These are phyloP conservation scores for Laticauda laticaudata DNA, from an alignment of 2,113 vertebrate species.

Conservation along the genomic window DNA sequence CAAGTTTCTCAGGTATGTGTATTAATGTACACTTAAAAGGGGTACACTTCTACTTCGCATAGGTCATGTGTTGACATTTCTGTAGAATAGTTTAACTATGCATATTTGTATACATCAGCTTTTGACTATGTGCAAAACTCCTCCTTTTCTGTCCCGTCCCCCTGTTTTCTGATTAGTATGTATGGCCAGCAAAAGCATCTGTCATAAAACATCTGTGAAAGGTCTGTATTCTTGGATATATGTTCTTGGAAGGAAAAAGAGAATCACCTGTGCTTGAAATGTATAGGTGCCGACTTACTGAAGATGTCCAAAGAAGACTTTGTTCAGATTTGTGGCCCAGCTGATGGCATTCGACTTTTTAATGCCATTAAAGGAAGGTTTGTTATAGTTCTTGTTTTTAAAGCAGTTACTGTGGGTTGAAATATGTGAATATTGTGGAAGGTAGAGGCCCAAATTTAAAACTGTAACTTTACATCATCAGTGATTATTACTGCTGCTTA, in stretches of 20 bases:
- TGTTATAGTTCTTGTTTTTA: conserved; percentile 49
- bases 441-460: background rate
- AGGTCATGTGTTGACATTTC: background rate
- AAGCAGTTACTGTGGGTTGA: background rate
- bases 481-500: background rate
- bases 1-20: conserved; percentile 87
- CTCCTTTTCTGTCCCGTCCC: background rate
- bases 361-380: conserved; percentile 93
- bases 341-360: conserved; percentile 93
- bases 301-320: conserved; percentile 92
- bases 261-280: conserved; percentile 42
- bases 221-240: conserved; percentile 19
- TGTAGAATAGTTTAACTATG: background rate
- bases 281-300: conserved; percentile 86
- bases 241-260: conserved; percentile 20
- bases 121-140: background rate
- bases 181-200: background rate
- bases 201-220: conserved; percentile 22
- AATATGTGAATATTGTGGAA: conserved; percentile 7
- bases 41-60: background rate
- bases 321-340: conserved; percentile 92
- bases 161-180: background rate
- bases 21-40: background rate
- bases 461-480: background rate
- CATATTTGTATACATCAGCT: background rate